Conservation (phyloP, 2,113 vertebrate genomes). For the Phoenicopterus ruber region DNA sequence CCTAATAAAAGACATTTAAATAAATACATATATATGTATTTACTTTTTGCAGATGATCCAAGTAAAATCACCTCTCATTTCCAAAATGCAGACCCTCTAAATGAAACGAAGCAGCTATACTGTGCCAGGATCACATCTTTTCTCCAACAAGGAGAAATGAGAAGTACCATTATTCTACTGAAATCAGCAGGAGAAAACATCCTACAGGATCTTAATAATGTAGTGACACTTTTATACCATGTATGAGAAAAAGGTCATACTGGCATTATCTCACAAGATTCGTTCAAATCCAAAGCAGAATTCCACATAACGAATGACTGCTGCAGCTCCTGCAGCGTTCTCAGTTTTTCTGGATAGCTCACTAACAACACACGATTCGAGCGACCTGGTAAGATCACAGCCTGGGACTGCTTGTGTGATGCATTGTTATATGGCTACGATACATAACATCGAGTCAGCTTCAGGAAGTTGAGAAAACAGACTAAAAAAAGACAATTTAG, state of each 20-base stretch:
- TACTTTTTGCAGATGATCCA: background rate
- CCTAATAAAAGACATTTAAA: background rate
- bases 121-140: background rate
- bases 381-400: background rate
- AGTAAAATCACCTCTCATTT: background rate
- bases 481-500: background rate
- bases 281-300: background rate
- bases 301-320: background rate
- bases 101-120: background rate
- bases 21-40: too few relatives aligned
- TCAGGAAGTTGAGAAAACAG: background rate
- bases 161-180: background rate
- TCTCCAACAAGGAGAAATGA: background rate
- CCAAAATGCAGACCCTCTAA: background rate
- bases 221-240: background rate
- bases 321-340: background rate
- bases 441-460: background rate
- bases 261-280: background rate
- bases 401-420: background rate
- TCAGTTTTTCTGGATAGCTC: background rate
- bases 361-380: background rate
- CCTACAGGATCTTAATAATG: background rate
- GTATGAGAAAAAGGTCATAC: background rate
- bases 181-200: background rate
- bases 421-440: fast-evolving